These are phyloP conservation scores for Podabrus alpinus DNA, from an alignment of 2,888 invertebrate species.

Conservation along the genomic window DNA sequence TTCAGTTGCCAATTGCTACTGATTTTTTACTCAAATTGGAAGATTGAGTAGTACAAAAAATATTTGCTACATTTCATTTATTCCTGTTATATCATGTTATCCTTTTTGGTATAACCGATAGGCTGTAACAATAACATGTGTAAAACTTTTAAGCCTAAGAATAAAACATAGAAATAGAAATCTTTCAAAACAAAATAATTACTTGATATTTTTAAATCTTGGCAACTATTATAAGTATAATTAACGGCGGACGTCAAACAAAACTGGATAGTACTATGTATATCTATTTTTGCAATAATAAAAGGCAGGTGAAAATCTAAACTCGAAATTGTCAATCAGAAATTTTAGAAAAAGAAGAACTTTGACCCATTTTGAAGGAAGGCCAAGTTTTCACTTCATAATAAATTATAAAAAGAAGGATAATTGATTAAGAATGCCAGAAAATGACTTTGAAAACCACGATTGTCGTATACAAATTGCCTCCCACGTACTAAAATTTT, in stretches of 20 bases:
- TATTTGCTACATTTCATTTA: no score
- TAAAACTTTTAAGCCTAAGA: not conserved
- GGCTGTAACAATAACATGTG: not conserved
- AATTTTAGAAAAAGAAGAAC: not conserved
- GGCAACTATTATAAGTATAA: not conserved
- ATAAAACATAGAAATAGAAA: not conserved
- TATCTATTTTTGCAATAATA: not conserved
- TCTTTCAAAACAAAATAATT: not conserved
- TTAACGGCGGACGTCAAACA: not conserved
- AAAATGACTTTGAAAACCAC: not conserved
- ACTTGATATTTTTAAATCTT: not conserved
- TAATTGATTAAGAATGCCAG: not conserved
- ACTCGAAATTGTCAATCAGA: not conserved
- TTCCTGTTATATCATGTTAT: no score
- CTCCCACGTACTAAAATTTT: not conserved
- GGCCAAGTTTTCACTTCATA: not conserved
- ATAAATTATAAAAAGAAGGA: not conserved
- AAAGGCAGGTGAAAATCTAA: not conserved
- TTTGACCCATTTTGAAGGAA: not conserved
- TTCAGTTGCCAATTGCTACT: no score
- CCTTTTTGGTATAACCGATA: not conserved
- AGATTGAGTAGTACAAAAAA: no score
- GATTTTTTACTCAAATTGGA: no score
- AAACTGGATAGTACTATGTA: not conserved
- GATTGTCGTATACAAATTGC: not conserved